Percentiles rank a stretch among this genome's conserved stretches.
These are phyloP conservation scores for Gryon sp. DNA, from an alignment of 1,140 invertebrate species.

Conservation along the genomic window DNA sequence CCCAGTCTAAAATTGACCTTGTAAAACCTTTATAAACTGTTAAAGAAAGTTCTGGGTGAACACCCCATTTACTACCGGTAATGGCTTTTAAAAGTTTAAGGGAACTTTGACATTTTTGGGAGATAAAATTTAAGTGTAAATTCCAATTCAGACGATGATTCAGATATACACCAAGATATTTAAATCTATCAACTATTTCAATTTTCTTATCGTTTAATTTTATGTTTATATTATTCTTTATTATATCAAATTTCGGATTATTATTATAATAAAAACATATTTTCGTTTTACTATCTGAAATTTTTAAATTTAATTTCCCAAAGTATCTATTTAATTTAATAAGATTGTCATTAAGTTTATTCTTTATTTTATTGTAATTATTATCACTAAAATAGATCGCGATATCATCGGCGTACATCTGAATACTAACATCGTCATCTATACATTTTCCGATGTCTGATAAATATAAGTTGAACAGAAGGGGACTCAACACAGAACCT, in stretches of 20 bases:
- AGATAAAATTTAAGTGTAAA: conserved; percentile 18
- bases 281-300: conserved; percentile 2
- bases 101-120: conserved; percentile 6
- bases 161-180: neutral
- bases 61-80: conserved; percentile 21
- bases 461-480: neutral
- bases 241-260: neutral
- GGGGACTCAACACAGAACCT: conserved; percentile 7
- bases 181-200: neutral
- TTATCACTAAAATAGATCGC: neutral
- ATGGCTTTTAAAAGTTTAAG: conserved; percentile 31
- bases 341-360: neutral
- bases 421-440: too few species aligned
- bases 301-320: neutral
- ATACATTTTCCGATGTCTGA: too few species aligned
- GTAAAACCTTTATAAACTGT: conserved; percentile 38
- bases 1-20: conserved; percentile 42
- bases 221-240: neutral
- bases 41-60: conserved; percentile 13
- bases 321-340: neutral
- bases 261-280: conserved; percentile 12
- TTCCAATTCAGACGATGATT: conserved; percentile 2
- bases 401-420: conserved; percentile 13
- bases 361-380: neutral
- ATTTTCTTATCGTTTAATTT: neutral